phyloP scores from a whole-genome alignment of 2,888 invertebrate species.

The Apomyelois bistriatella region DNA sequence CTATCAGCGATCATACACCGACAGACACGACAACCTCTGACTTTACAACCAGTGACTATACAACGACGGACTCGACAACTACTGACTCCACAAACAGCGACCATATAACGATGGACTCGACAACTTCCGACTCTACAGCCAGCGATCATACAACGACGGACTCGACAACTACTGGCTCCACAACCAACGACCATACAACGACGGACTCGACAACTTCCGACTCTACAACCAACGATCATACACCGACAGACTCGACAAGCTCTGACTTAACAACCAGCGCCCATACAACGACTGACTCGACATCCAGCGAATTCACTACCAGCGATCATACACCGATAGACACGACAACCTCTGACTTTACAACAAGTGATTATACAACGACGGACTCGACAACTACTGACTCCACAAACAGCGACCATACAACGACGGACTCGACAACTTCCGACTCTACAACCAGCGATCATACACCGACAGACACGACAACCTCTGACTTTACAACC shows the following conservation, averaged over 20 bases:
- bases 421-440: background rate
- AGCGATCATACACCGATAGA: background rate
- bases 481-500: background rate
- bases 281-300: background rate
- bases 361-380: background rate
- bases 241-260: background rate
- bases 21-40: background rate
- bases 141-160: conserved; percentile 7
- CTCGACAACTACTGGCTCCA: background rate
- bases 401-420: background rate
- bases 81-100: conserved; percentile 6
- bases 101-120: conserved; percentile 5
- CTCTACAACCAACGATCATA: conserved; percentile 5
- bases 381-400: background rate
- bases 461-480: background rate
- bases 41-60: conserved; percentile 8
- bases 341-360: background rate
- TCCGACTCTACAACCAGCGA: background rate
- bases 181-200: conserved; percentile 7
- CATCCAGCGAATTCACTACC: background rate
- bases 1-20: conserved; percentile 4
- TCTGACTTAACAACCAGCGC: background rate
- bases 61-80: background rate
- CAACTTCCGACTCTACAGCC: background rate
- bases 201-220: background rate